phyloP scores from a whole-genome alignment of 2,888 invertebrate species.

The Kryphioiulus occultus region DNA sequence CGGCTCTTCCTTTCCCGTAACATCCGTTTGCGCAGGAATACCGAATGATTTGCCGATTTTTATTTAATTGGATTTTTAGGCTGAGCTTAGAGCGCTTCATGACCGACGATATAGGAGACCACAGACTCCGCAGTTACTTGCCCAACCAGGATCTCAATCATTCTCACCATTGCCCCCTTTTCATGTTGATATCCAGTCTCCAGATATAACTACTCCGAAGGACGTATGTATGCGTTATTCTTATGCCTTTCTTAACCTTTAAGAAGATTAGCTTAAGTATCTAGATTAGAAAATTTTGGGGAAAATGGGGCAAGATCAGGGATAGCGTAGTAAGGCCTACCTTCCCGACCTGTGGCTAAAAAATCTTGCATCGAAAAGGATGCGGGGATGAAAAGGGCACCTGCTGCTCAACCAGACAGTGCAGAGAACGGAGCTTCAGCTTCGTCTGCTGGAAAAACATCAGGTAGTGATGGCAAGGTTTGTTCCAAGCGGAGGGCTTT shows the following conservation, averaged over 20 bases:
- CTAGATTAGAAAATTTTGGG: neutral
- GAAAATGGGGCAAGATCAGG: neutral
- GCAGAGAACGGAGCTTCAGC: neutral
- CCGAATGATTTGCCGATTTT: no score
- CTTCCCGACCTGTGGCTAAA: neutral
- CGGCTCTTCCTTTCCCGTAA: neutral
- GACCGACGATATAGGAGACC: neutral
- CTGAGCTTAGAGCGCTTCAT: neutral
- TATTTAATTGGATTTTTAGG: neutral
- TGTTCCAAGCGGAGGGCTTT: neutral
- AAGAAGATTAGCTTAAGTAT: neutral
- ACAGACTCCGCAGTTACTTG: neutral
- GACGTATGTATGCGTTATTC: neutral
- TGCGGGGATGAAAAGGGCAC: neutral
- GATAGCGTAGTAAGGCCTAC: neutral
- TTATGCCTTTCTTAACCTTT: neutral
- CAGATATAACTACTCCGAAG: neutral
- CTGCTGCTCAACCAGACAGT: neutral
- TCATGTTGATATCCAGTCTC: neutral
- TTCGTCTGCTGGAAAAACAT: neutral
- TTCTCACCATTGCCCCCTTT: neutral
- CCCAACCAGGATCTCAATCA: neutral
- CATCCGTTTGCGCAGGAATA: neutral
- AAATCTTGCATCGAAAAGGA: neutral
- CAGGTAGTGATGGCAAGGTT: neutral